Evolutionary conservation across 2,797 vertebrate genomes (phyloP).

Genomic region (Poeciliopsis presidionis): DNA sequence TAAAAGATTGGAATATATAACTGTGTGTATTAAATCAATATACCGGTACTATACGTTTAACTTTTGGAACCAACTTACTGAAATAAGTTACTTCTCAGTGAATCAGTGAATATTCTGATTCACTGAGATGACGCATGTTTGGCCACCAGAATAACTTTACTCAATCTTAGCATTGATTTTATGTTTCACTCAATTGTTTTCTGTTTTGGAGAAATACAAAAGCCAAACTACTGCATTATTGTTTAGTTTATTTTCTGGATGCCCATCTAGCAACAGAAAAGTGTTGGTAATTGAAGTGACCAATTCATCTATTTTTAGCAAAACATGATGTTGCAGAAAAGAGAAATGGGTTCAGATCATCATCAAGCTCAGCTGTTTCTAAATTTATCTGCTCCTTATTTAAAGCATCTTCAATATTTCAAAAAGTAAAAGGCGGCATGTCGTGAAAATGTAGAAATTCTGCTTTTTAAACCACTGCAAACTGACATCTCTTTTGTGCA

Average conservation of each 20-base stretch:
- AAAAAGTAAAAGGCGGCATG: slow-evolving; percentile 30
- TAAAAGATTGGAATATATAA: background rate
- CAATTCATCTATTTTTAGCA: slow-evolving; percentile 28
- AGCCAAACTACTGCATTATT: background rate
- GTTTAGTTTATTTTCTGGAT: background rate
- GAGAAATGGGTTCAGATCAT: slow-evolving; percentile 37
- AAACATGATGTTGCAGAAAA: slow-evolving; percentile 39
- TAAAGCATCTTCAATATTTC: slow-evolving; percentile 30
- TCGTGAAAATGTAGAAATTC: background rate
- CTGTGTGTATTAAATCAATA: background rate
- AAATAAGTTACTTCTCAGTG: background rate
- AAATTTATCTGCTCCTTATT: slow-evolving; percentile 50
- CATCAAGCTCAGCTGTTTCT: slow-evolving; percentile 33
- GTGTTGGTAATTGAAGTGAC: background rate
- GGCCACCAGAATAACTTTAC: background rate
- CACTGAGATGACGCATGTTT: background rate
- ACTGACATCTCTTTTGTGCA: background rate
- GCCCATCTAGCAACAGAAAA: background rate
- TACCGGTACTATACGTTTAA: background rate
- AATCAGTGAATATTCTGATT: background rate
- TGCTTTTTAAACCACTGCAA: background rate
- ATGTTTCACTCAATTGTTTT: background rate
- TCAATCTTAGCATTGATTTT: background rate
- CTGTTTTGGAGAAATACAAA: background rate
- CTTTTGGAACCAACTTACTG: background rate